A percentile compares a stretch with the other conserved stretches of the same genome.
Conservation (phyloP, 1,140 invertebrate species). For the Andricus grossulariae region DNA sequence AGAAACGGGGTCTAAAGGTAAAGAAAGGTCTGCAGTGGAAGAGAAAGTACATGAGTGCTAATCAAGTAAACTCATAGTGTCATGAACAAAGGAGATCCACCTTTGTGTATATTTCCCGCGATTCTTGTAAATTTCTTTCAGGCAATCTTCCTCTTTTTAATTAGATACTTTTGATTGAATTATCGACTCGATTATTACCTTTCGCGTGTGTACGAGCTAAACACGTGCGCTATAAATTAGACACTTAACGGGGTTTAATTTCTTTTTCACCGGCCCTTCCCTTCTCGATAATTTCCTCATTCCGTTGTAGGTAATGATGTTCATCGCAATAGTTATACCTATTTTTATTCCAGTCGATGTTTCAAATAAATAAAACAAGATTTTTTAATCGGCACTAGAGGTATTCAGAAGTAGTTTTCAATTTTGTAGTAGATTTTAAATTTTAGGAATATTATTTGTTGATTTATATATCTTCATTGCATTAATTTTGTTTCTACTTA, state of each 20-base stretch:
- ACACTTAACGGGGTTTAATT: background rate
- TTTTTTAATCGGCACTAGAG: too few relatives aligned
- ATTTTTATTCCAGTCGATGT: too few relatives aligned
- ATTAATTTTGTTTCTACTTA: too few relatives aligned
- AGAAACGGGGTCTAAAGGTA: too few relatives aligned
- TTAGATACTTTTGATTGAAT: background rate
- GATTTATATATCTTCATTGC: too few relatives aligned
- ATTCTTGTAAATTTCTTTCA: background rate
- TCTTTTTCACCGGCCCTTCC: constrained; percentile 2
- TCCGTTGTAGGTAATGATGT: background rate
- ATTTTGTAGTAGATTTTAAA: too few relatives aligned
- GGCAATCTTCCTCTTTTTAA: background rate
- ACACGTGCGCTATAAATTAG: constrained; percentile 2
- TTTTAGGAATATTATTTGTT: too few relatives aligned
- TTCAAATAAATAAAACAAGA: too few relatives aligned
- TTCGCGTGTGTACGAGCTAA: background rate
- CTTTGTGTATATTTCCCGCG: background rate
- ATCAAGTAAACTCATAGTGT: background rate
- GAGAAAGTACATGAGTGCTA: constrained; percentile 14
- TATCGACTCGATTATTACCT: background rate
- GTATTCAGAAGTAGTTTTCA: too few relatives aligned
- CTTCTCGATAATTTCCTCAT: constrained; percentile 26
- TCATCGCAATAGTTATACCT: background rate
- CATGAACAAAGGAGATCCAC: constrained; percentile 25
- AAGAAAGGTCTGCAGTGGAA: constrained; percentile 1